Percentiles rank a stretch among this genome's conserved stretches.
phyloP scores from a whole-genome alignment of 2,888 invertebrate species.

The Eupeodes luniger region DNA sequence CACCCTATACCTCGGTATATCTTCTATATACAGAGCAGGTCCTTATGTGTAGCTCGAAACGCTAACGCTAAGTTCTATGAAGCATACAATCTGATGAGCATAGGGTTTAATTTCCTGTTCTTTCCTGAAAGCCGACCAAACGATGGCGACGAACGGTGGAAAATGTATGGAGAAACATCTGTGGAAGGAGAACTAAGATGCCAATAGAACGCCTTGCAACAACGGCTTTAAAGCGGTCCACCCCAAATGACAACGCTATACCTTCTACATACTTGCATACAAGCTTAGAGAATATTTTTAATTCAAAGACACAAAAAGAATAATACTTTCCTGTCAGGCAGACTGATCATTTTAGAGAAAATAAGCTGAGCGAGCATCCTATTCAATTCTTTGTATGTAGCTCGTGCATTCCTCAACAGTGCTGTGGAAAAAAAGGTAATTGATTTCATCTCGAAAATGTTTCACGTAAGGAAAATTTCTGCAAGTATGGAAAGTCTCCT shows the following conservation, averaged over 20 bases:
- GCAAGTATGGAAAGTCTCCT: too few species aligned
- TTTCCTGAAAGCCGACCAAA: conserved; percentile 76
- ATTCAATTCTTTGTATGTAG: background rate
- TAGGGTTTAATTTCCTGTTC: conserved; percentile 82
- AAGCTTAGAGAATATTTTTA: conserved; percentile 34
- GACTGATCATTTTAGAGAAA: conserved; percentile 56
- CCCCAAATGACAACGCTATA: conserved; percentile 35
- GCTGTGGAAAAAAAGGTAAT: background rate
- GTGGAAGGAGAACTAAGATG: conserved; percentile 32
- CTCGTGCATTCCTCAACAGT: background rate
- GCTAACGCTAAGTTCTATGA: conserved; percentile 77
- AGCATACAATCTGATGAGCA: conserved; percentile 79
- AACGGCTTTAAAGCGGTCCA: conserved; percentile 60
- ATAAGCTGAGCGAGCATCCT: conserved; percentile 33
- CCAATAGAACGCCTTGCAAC: conserved; percentile 34
- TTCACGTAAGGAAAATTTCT: too few species aligned
- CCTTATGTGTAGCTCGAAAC: conserved; percentile 77
- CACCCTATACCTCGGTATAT: too few species aligned
- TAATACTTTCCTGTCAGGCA: conserved; percentile 62
- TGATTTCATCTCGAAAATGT: background rate
- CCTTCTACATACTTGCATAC: background rate
- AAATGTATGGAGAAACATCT: too few species aligned
- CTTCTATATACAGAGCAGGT: conserved; percentile 1
- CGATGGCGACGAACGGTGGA: too few species aligned
- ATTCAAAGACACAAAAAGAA: conserved; percentile 27